phyloP scores from a whole-genome alignment of 2,888 invertebrate species.

The Adelphocoris suturalis region DNA sequence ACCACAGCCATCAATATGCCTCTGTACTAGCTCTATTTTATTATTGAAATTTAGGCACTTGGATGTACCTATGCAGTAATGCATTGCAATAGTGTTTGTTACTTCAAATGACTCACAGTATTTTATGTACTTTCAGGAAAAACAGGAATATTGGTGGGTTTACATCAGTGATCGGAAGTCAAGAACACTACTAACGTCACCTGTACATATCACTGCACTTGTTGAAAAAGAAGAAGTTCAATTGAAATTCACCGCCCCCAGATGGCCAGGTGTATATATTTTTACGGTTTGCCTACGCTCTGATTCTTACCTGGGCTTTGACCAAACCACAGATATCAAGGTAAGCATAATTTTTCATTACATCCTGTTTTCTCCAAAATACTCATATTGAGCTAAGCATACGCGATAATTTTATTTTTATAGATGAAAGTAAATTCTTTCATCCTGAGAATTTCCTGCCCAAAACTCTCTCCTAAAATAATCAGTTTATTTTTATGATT shows the following conservation, averaged over 20 bases:
- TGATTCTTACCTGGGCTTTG: slow-evolving; percentile 98
- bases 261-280: slow-evolving; percentile 94
- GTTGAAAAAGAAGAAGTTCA: slow-evolving; percentile 94
- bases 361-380: not conserved
- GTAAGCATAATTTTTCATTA: slow-evolving; percentile 77
- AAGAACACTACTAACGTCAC: slow-evolving; percentile 93
- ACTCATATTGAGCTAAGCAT: no score
- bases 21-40: no score
- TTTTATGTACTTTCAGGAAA: slow-evolving; percentile 81
- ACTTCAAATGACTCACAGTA: not conserved
- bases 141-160: slow-evolving; percentile 99
- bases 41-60: no score
- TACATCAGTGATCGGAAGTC: slow-evolving; percentile 98
- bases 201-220: slow-evolving; percentile 95
- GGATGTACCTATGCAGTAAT: no score
- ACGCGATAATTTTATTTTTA: no score
- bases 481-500: no score
- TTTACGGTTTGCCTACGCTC: slow-evolving; percentile 95
- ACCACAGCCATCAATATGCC: no score
- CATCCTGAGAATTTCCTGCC: no score
- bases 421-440: no score
- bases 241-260: slow-evolving; percentile 97
- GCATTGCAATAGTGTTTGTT: no score
- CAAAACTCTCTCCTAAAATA: no score
- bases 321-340: slow-evolving; percentile 96